A percentile compares a stretch with the other conserved stretches of the same genome.
Conservation (phyloP, 2,888 invertebrate genomes). For the Tuta absoluta region DNA sequence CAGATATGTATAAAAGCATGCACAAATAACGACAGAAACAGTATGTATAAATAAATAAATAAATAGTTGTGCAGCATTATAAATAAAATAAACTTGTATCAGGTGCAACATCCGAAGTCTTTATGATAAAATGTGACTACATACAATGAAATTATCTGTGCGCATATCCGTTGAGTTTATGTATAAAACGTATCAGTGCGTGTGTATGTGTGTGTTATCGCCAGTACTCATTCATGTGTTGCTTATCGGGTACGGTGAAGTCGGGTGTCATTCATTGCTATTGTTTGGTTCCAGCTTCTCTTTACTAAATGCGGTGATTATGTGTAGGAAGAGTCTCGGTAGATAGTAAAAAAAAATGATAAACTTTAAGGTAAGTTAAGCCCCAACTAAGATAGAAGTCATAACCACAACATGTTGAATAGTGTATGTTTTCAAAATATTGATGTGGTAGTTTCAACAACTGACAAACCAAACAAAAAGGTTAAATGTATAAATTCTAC, state of each 20-base stretch:
- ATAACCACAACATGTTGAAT: no score
- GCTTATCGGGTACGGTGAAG: slow-evolving; percentile 24
- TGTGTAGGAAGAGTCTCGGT: not conserved
- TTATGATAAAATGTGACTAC: not conserved
- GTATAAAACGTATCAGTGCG: not conserved
- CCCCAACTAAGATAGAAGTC: no score
- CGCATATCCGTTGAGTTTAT: slow-evolving; percentile 10
- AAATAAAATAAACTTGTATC: not conserved
- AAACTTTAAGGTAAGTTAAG: no score
- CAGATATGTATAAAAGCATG: not conserved
- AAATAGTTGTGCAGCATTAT: no score
- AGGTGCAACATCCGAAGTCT: not conserved
- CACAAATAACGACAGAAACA: not conserved
- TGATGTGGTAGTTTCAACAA: no score
- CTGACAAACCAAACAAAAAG: no score
- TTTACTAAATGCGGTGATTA: not conserved
- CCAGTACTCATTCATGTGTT: slow-evolving; percentile 34
- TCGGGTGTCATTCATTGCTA: slow-evolving; percentile 33
- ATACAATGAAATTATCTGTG: slow-evolving; percentile 14
- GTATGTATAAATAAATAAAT: no score
- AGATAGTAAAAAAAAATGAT: no score
- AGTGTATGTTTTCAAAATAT: no score
- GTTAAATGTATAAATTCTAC: no score
- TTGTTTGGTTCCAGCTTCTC: not conserved
- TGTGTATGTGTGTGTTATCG: slow-evolving; percentile 30